Evolutionary conservation across 2,113 vertebrate genomes (phyloP).

Genomic region (Macrotus californicus): DNA sequence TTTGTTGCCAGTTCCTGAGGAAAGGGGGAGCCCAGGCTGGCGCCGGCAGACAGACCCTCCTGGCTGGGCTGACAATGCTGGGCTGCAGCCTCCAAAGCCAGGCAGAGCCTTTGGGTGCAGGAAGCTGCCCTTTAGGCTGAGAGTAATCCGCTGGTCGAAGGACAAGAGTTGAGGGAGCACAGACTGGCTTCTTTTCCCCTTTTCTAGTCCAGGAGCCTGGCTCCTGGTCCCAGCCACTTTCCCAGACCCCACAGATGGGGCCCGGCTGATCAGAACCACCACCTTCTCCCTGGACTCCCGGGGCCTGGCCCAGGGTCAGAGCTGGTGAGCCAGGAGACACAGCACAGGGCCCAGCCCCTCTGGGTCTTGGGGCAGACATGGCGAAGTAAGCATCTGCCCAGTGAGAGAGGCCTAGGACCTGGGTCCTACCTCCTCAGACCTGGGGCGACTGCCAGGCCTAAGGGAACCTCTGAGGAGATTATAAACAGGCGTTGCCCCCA

Average conservation of each 20-base stretch:
- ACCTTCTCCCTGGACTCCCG: background rate
- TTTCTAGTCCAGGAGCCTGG: background rate
- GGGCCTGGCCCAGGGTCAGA: background rate
- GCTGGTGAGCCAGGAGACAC: background rate
- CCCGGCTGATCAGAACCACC: background rate
- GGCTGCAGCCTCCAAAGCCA: background rate
- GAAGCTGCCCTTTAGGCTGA: background rate
- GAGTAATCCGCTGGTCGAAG: background rate
- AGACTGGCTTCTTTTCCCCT: fast-evolving
- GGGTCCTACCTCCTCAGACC: background rate
- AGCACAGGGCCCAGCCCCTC: too few relatives aligned
- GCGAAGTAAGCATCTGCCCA: fast-evolving
- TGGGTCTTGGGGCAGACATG: background rate
- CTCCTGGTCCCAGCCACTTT: background rate
- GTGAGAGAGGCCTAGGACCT: background rate
- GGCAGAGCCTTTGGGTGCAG: fast-evolving
- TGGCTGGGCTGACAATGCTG: fast-evolving
- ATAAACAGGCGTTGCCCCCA: too few relatives aligned
- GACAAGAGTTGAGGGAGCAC: background rate
- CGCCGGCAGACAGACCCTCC: fast-evolving
- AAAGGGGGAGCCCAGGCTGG: background rate
- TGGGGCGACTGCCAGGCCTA: background rate
- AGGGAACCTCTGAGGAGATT: background rate
- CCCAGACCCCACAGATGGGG: background rate
- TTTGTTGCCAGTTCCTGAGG: background rate